A percentile compares a stretch with the other conserved stretches of the same genome.
Evolutionary conservation across 64 coral and sea anemone genomes (phyloP).

Genomic region (Pocillopora verrucosa): DNA sequence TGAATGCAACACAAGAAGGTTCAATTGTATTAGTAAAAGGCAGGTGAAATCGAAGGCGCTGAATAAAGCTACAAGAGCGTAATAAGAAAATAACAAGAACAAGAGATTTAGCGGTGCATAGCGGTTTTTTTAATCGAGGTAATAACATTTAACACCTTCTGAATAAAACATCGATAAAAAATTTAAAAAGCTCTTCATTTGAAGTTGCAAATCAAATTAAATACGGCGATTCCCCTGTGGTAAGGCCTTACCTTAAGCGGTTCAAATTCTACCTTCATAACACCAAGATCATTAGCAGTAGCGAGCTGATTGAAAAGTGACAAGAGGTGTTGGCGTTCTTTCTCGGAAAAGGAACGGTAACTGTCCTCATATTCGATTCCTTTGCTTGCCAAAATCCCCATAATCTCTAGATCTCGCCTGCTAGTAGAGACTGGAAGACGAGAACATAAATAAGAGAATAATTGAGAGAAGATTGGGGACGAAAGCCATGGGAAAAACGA

Average conservation of each 20-base stretch:
- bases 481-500: no score
- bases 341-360: constrained; percentile 49
- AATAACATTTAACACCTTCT: no score
- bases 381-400: constrained; percentile 43
- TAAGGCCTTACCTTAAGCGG: constrained; percentile 33
- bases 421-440: no score
- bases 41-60: no score
- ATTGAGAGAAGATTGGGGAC: no score
- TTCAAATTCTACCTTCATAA: constrained; percentile 14
- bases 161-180: neutral
- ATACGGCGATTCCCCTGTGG: neutral
- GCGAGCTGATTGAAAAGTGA: constrained; percentile 33
- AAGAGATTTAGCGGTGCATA: no score
- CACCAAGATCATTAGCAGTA: constrained; percentile 29
- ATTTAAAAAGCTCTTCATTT: neutral
- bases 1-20: no score
- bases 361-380: constrained; percentile 58
- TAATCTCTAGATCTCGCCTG: neutral
- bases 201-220: neutral
- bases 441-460: no score
- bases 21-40: no score
- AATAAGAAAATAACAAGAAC: no score
- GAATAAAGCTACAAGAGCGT: no score
- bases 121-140: no score
- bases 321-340: constrained; percentile 37